These are phyloP conservation scores for Drosophila barbarae DNA, from an alignment of 2,888 invertebrate species.

Conservation along the genomic window DNA sequence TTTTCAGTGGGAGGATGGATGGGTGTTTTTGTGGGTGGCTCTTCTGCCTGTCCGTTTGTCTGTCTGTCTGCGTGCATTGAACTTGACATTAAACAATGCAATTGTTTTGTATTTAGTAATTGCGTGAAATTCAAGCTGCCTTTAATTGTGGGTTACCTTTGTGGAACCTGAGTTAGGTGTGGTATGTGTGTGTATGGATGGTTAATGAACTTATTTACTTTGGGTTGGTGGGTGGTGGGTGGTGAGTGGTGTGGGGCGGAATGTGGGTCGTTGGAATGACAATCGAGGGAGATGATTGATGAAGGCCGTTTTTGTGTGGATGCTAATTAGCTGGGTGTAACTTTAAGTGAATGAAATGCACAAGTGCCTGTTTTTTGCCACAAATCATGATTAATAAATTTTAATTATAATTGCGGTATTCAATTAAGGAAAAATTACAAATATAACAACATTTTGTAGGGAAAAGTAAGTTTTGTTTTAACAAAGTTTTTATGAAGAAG, in stretches of 20 bases:
- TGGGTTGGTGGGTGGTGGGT: not conserved
- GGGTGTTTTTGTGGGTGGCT: conserved; percentile 29
- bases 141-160: conserved; percentile 67
- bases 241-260: conserved; percentile 14
- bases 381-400: not conserved
- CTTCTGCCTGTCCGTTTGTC: conserved; percentile 29
- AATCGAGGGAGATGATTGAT: conserved; percentile 32
- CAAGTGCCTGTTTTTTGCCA: not conserved
- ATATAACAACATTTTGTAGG: no score
- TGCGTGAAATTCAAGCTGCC: conserved; percentile 62
- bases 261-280: conserved; percentile 35
- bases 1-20: conserved; percentile 38
- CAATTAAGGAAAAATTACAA: not conserved
- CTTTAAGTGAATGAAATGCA: conserved; percentile 7
- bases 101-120: conserved; percentile 66
- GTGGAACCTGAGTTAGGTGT: conserved; percentile 33
- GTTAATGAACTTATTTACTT: conserved; percentile 40
- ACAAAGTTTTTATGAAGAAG: no score
- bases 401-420: not conserved
- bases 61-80: conserved; percentile 62
- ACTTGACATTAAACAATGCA: conserved; percentile 66
- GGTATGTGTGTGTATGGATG: conserved; percentile 8
- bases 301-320: conserved; percentile 15
- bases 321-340: conserved; percentile 33
- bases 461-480: no score